These are phyloP conservation scores for Lophius americanus DNA, from an alignment of 2,797 vertebrate genomes.

Conservation along the genomic window DNA sequence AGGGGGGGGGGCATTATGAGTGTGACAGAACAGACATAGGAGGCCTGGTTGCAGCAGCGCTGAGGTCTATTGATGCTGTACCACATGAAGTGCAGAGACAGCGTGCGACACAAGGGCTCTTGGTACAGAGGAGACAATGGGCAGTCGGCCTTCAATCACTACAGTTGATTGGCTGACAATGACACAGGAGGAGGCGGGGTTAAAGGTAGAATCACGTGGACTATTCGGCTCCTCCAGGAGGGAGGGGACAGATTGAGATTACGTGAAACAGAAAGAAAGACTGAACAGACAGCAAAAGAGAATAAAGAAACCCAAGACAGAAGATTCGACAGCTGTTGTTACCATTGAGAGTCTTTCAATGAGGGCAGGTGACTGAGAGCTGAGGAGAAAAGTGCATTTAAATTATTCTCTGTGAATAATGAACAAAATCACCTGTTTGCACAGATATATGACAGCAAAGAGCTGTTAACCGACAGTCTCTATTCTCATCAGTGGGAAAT, in stretches of 20 bases:
- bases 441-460: slow-evolving; percentile 4
- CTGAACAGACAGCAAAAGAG: slow-evolving; percentile 26
- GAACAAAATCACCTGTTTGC: slow-evolving; percentile 15
- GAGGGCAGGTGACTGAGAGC: slow-evolving; percentile 1
- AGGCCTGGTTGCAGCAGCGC: slow-evolving; percentile 35
- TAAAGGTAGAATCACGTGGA: slow-evolving; percentile 19
- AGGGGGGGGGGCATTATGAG: not conserved
- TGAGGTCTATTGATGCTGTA: slow-evolving; percentile 45
- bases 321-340: slow-evolving; percentile 35
- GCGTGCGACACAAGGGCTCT: slow-evolving; percentile 57
- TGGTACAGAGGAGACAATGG: slow-evolving; percentile 70
- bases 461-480: slow-evolving; percentile 31
- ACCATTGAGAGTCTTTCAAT: slow-evolving; percentile 5
- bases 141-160: slow-evolving; percentile 41
- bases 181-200: not conserved
- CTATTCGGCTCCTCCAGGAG: not conserved
- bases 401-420: slow-evolving; percentile 3
- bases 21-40: not conserved
- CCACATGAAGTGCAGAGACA: slow-evolving; percentile 51
- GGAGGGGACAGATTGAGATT: not conserved
- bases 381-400: not conserved
- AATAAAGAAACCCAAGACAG: slow-evolving; percentile 38
- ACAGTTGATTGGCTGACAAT: slow-evolving; percentile 52
- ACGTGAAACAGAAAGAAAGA: slow-evolving; percentile 23
- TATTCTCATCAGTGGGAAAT: slow-evolving; percentile 38